Base-by-base conservation (phyloP, 2,888 invertebrate genomes). In the Encarsia formosa region DNA sequence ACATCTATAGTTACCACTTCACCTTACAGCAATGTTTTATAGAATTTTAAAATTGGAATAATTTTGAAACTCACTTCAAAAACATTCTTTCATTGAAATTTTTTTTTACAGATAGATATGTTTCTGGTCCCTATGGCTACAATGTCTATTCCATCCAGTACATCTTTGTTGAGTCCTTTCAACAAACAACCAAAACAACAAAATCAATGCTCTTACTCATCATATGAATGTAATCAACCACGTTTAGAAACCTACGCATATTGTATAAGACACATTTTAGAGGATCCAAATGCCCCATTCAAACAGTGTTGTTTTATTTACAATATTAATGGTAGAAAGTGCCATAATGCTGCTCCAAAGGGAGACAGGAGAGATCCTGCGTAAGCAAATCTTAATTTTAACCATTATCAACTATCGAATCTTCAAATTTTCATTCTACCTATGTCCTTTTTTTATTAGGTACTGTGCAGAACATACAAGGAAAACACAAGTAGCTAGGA, bases 201-300 rank as follows among this genome's bases (percentile, higher is more conserved):
- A 1, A 56, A 59, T 20, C 52, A 22, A 8, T 73, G 73, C 38
- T 53, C 60, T 3, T 83, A 86, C 71, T 74, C 80, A 26, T 77
- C 79, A 1, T 87, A 84, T 64, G 82, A 84, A 51, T 90, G 90
- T 61, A 78, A 79, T 0, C 79, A 84, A 23, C 79, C 83, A 0
- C 80, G 84, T 38, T 70, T 92, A 0, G 81, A 87, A 8, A 87
- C 86, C 0, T 85, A 86, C 57, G 81, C 83, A 54, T 90, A 84
- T 72, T 96, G 95, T 68, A 78, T 82, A 4, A 80, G 85, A 4
- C 96, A 96, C 65, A 90, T 95, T 57, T 75, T 94, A 43, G 83
- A 86, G 61, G 95, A 96, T 70, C 81, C 86, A 5, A 80, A 76
- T 11, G 91, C 94, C 1, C 92, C 93, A 0, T 97, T 84, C 71